These are phyloP conservation scores for Daboia siamensis DNA, from an alignment of 2,113 vertebrate genomes.

Conservation along the genomic window DNA sequence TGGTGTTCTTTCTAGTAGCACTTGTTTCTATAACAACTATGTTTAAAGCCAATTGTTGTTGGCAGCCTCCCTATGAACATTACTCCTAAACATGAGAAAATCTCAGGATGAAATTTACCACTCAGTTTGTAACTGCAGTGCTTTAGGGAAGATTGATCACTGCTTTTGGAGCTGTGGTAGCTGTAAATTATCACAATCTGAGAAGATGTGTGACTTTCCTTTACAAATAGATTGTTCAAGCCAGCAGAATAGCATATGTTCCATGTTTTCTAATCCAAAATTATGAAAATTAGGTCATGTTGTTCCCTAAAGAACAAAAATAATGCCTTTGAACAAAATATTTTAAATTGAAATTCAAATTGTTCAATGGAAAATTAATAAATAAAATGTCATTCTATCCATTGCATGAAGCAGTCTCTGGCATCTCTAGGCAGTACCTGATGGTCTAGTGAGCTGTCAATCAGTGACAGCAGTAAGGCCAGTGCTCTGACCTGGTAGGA, in stretches of 20 bases:
- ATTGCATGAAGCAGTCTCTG: neutral
- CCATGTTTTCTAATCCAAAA: conserved; percentile 28
- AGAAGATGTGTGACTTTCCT: conserved; percentile 8
- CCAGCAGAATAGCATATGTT: neutral
- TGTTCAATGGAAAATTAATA: neutral
- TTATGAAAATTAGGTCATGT: conserved; percentile 3
- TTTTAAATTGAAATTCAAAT: conserved; percentile 4
- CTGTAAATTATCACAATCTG: conserved; percentile 43
- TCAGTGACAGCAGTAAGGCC: neutral
- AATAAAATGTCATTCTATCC: neutral
- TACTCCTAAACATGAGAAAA: neutral
- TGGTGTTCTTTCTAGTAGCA: conserved; percentile 1
- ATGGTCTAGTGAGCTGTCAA: neutral
- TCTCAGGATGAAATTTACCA: conserved; percentile 37
- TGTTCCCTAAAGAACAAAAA: neutral
- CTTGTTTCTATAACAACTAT: neutral
- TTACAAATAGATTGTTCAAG: neutral
- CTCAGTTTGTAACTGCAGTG: neutral
- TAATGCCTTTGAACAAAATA: neutral
- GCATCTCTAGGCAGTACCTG: neutral
- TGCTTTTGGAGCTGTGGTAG: conserved; percentile 10
- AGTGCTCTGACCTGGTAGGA: neutral
- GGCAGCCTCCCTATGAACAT: neutral
- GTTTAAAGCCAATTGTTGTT: conserved; percentile 16
- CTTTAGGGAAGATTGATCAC: conserved; percentile 5